Evolutionary conservation across 1,140 invertebrate species (phyloP), one percentile per base, ranked within the genome.

Genomic region (Drosophila bocqueti): DNA sequence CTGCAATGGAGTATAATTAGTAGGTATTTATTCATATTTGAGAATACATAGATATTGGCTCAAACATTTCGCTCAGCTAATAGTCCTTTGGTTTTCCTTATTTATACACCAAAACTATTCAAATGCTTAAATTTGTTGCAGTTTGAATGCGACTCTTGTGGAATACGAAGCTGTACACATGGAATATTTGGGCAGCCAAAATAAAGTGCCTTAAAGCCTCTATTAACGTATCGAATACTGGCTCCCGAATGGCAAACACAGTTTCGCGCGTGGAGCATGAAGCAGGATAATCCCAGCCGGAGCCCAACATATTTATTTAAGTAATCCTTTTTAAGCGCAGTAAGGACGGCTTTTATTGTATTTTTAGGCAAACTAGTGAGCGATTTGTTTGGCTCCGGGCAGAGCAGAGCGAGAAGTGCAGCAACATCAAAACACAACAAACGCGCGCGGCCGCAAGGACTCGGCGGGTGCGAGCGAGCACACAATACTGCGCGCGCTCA

Each of bases 381-480:
- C 64, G 67, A 71, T 57, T 68, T 71, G 67, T 71, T 71, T 71
- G 67, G 64, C 31, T 63, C 42, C 31, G 66, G 49, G 26, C 47
- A 31, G 50, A 50, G 31, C 49, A 69, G 43, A 67, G 63, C 72
- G 78, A 83, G 81, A 82, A 79, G 68, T 65, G 83, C 75, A 82
- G 83, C 86, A 81, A 76, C 75, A 90, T 63, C 81, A 89, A 89
- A 84, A 74, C 81, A 84, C 78, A 89, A 89, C 85, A 90, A 90
- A 79, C 71, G 46, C 52, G 46, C 46, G 21, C 10, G 36, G 21
- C 61, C 81, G 42, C 79, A 85, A 85, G 64, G 43, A 36, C 16
- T 9, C 29, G 26, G 50, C 38, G 57, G n/a, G 85, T 85, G 85
- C 52, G 82, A 89, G 85, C 60, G 86, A 91, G 79, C 75, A 64